A percentile compares a stretch with the other conserved stretches of the same genome.
phyloP scores from a whole-genome alignment of 1,140 invertebrate species.

The Arctopsyche grandis region DNA sequence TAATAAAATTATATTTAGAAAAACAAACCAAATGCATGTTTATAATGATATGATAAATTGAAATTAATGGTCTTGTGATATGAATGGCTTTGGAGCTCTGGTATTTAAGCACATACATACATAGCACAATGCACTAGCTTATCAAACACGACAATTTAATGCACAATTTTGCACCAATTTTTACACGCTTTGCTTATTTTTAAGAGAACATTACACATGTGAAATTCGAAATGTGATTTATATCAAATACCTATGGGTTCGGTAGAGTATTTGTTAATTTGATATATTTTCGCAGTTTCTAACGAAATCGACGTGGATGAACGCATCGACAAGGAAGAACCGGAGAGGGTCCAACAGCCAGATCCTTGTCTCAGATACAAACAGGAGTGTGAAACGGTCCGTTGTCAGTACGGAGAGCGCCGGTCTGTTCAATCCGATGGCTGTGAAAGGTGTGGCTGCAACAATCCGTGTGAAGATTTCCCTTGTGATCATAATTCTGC shows the following conservation, averaged over 20 bases:
- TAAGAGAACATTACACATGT: not conserved
- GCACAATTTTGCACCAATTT: not conserved
- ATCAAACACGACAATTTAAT: not conserved
- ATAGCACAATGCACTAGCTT: conserved; percentile 14
- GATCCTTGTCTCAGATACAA: conserved; percentile 67
- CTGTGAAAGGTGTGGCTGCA: conserved; percentile 81
- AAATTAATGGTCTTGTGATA: not conserved
- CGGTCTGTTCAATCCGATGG: conserved; percentile 71
- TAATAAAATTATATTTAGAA: too few relatives aligned
- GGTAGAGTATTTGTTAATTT: not conserved
- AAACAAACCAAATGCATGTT: too few relatives aligned
- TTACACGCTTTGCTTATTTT: not conserved
- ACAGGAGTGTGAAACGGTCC: conserved; percentile 69
- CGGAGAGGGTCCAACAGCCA: conserved; percentile 43
- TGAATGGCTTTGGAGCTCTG: conserved; percentile 22
- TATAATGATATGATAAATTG: too few relatives aligned
- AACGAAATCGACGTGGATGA: conserved; percentile 48
- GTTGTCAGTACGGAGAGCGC: conserved; percentile 82
- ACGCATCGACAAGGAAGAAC: conserved; percentile 47
- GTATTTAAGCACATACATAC: not conserved
- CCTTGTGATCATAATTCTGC: conserved; percentile 72
- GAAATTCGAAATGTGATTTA: not conserved
- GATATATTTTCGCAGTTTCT: not conserved
- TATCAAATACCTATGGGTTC: not conserved
- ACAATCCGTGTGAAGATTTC: conserved; percentile 76